Percentiles rank a stretch among this genome's conserved stretches.
These are phyloP conservation scores for Temnopleurus reevesii DNA, from an alignment of 53 echinoderm and acorn worm genomes.

Conservation along the genomic window DNA sequence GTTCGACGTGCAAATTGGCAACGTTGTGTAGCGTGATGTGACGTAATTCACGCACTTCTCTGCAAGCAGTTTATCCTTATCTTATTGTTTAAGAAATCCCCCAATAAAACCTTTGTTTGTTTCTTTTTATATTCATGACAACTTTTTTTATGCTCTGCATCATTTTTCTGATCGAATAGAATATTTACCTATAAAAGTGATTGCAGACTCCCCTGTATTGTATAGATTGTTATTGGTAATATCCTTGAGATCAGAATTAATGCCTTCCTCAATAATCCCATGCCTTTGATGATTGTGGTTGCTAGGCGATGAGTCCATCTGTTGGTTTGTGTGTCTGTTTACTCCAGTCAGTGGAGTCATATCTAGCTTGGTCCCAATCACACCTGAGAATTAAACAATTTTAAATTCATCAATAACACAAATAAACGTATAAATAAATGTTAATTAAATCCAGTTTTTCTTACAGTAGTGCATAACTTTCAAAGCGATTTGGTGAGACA, in stretches of 20 bases:
- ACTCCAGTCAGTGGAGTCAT: constrained; percentile 80
- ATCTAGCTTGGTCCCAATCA: constrained; percentile 83
- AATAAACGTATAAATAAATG: neutral
- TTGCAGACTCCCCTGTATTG: constrained; percentile 65
- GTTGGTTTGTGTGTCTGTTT: constrained; percentile 11
- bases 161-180: too few relatives aligned
- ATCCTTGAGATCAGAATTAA: constrained; percentile 67
- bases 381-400: constrained; percentile 55
- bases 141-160: too few relatives aligned
- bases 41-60: too few relatives aligned
- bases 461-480: too few relatives aligned
- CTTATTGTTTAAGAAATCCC: too few relatives aligned
- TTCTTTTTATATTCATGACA: too few relatives aligned
- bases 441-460: neutral
- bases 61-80: too few relatives aligned
- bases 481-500: too few relatives aligned
- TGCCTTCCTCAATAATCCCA: neutral
- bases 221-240: constrained; percentile 72
- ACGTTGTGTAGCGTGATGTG: too few relatives aligned
- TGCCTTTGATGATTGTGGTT: neutral
- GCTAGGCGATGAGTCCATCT: constrained; percentile 7
- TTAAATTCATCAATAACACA: neutral
- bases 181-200: constrained; percentile 42
- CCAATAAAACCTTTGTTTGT: too few relatives aligned
- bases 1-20: too few relatives aligned